These are phyloP conservation scores for Nylanderia fulva DNA, from an alignment of 1,140 invertebrate genomes.

Conservation along the genomic window DNA sequence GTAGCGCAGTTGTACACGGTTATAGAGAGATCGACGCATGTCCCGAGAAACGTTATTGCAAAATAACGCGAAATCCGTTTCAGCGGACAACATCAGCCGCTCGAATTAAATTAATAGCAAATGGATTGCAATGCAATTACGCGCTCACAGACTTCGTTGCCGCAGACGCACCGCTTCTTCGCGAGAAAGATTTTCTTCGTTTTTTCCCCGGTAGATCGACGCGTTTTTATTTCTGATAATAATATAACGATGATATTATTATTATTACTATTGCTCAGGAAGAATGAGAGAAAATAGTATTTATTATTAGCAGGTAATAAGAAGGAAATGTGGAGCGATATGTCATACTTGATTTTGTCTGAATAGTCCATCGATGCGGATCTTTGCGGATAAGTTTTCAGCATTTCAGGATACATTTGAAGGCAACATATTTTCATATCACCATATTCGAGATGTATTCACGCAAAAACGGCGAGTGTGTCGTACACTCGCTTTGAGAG, in stretches of 20 bases:
- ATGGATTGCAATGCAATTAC: conserved; percentile 61
- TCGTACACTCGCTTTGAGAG: conserved; percentile 45
- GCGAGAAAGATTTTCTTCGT: conserved; percentile 27
- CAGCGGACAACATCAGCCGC: background rate
- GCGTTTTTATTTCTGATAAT: conserved; percentile 1
- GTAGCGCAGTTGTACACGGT: conserved; percentile 41
- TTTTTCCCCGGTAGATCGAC: conserved; percentile 43
- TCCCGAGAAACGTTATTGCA: conserved; percentile 67
- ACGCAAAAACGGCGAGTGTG: conserved; percentile 12
- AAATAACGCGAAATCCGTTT: background rate
- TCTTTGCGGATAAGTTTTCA: conserved; percentile 5
- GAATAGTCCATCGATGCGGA: conserved; percentile 14
- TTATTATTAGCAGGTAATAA: background rate
- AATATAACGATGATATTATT: background rate
- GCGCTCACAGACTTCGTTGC: conserved; percentile 76
- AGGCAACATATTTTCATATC: conserved; percentile 3
- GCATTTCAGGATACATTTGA: background rate
- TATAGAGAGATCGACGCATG: conserved; percentile 64
- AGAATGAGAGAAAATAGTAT: background rate
- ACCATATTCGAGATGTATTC: conserved; percentile 1
- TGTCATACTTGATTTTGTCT: background rate
- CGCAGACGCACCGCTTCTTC: conserved; percentile 72
- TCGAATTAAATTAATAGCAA: background rate
- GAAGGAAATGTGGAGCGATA: background rate
- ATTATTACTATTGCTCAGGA: background rate